Evolutionary conservation across 1,140 invertebrate species (phyloP).

Genomic region (Hydropsyche tenuis): DNA sequence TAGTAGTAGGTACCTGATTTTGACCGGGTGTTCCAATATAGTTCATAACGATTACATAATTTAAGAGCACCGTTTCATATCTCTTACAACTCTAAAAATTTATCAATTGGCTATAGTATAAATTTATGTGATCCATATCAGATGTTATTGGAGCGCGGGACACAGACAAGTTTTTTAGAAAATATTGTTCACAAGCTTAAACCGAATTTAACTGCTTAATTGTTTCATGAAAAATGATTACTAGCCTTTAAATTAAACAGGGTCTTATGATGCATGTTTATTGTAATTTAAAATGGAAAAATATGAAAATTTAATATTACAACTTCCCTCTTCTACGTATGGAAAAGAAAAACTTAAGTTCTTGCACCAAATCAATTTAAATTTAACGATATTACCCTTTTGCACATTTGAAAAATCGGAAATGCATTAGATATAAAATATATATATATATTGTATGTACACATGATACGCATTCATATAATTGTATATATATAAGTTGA

Average conservation of each 20-base stretch:
- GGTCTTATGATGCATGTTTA: slow-evolving; percentile 43
- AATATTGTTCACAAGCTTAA: slow-evolving; percentile 47
- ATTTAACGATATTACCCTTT: not conserved
- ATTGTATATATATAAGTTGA: no score
- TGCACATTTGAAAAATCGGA: slow-evolving; percentile 3
- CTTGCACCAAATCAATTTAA: not conserved
- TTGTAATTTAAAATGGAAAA: slow-evolving; percentile 25
- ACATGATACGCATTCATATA: no score
- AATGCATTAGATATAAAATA: not conserved
- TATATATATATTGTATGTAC: not conserved
- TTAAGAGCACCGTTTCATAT: slow-evolving; percentile 18
- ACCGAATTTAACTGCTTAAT: slow-evolving; percentile 47
- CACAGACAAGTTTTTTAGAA: slow-evolving; percentile 3
- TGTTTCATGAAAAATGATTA: slow-evolving; percentile 45
- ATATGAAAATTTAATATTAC: not conserved
- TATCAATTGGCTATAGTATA: slow-evolving; percentile 12
- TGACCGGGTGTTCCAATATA: slow-evolving; percentile 20
- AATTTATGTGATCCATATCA: slow-evolving; percentile 9
- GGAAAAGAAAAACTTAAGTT: not conserved
- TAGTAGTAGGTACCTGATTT: slow-evolving; percentile 39
- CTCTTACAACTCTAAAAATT: not conserved
- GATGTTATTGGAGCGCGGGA: not conserved
- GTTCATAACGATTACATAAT: not conserved
- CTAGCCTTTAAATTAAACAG: slow-evolving; percentile 50
- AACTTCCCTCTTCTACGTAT: not conserved